Conservation (phyloP, 1,140 invertebrate species). For the Drosophila nebulosa region DNA sequence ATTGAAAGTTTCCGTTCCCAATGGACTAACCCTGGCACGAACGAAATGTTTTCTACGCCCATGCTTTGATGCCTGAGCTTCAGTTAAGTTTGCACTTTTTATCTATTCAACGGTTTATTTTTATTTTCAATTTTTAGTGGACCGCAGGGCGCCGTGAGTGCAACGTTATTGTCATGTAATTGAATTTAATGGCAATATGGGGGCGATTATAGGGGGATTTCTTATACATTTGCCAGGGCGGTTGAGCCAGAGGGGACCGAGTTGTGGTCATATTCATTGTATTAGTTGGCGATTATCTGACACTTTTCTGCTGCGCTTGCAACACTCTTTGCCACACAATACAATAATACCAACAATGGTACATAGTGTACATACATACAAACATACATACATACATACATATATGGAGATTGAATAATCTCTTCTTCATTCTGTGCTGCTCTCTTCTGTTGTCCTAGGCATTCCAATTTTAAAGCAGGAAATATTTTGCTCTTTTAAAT, state of each 20-base stretch:
- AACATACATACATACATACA: no score
- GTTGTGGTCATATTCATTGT: constrained; percentile 50
- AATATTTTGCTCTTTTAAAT: constrained; percentile 27
- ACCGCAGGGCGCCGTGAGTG: constrained; percentile 64
- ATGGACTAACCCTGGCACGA: background rate
- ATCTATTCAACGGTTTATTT: constrained; percentile 66
- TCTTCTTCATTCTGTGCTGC: background rate
- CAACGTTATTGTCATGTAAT: constrained; percentile 75
- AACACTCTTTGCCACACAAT: constrained; percentile 34
- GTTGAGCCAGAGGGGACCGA: background rate
- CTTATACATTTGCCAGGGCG: constrained; percentile 37
- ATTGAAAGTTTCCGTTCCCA: no score
- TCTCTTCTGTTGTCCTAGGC: background rate
- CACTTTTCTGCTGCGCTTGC: constrained; percentile 58
- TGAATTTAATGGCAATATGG: constrained; percentile 71
- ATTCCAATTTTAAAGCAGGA: constrained; percentile 6
- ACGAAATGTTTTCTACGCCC: background rate
- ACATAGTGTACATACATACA: background rate
- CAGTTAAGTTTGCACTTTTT: constrained; percentile 62
- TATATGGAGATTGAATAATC: constrained; percentile 24
- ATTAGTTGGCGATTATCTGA: constrained; percentile 67
- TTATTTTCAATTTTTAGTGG: constrained; percentile 73
- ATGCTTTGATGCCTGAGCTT: constrained; percentile 18
- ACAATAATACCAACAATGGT: background rate
- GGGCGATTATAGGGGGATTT: constrained; percentile 40